A percentile compares a stretch with the other conserved stretches of the same genome.
These are phyloP conservation scores for Cerastis leucographa DNA, from an alignment of 2,888 invertebrate genomes.

Conservation along the genomic window DNA sequence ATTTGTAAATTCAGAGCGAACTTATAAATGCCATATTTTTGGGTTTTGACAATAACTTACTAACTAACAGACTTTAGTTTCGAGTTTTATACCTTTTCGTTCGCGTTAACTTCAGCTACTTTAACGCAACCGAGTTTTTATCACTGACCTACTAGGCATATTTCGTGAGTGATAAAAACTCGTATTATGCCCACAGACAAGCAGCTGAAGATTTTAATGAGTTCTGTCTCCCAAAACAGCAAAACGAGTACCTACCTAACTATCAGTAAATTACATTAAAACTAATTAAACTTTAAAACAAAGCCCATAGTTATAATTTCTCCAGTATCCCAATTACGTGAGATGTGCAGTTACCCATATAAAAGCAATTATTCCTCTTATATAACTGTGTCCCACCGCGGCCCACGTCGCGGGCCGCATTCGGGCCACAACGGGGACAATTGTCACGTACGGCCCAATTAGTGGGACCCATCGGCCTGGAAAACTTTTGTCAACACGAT, in stretches of 20 bases:
- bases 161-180: not conserved
- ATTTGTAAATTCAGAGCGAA: not conserved
- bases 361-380: constrained; percentile 36
- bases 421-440: constrained; percentile 18
- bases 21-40: not conserved
- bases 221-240: not conserved
- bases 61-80: not conserved
- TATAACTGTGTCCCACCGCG: not conserved
- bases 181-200: not conserved
- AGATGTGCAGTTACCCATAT: constrained; percentile 31
- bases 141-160: too few relatives aligned
- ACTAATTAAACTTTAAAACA: constrained; percentile 9
- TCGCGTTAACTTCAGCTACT: not conserved
- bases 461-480: constrained; percentile 37
- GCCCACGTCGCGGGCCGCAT: not conserved
- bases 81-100: not conserved
- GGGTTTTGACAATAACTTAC: not conserved
- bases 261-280: not conserved
- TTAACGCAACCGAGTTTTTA: too few relatives aligned
- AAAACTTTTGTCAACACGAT: constrained; percentile 53
- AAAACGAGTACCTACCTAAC: not conserved
- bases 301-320: not conserved
- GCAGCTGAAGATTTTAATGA: not conserved
- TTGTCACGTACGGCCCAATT: constrained; percentile 56
- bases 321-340: constrained; percentile 12